Conservation (phyloP, 2,113 vertebrate genomes). For the Ibidorhyncha struthersii region DNA sequence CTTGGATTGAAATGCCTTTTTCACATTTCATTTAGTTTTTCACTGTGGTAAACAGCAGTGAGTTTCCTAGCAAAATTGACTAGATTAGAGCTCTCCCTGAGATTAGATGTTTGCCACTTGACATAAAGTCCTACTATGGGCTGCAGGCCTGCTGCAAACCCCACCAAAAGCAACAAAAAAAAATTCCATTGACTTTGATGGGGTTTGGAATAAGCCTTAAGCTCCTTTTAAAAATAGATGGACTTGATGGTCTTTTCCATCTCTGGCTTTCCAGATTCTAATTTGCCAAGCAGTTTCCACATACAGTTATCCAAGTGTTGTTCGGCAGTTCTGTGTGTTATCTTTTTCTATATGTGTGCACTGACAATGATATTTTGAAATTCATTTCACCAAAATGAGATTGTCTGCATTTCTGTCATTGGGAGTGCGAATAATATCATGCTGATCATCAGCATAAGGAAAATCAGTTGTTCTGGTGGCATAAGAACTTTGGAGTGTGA, state of each 20-base stretch:
- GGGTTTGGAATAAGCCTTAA: not conserved
- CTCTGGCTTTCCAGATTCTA: not conserved
- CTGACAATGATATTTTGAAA: not conserved
- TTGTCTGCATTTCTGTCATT: not conserved
- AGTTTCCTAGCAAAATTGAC: not conserved
- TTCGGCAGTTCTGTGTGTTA: conserved; percentile 43
- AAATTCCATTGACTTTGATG: not conserved
- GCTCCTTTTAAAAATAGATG: not conserved
- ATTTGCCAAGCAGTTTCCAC: not conserved
- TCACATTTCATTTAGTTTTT: not conserved
- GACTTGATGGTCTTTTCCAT: not conserved
- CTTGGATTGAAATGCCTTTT: not conserved
- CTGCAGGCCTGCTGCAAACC: not conserved
- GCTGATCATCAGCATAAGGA: not conserved
- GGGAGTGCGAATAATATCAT: not conserved
- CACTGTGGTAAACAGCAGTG: not conserved
- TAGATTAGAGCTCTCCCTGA: not conserved
- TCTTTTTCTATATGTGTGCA: conserved; percentile 41
- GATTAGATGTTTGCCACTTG: not conserved
- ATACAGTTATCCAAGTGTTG: not conserved
- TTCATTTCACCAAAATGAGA: not conserved
- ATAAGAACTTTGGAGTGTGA: not conserved
- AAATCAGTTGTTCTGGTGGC: not conserved
- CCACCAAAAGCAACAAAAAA: not conserved
- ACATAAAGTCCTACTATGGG: not conserved